Percentiles rank a stretch among this genome's conserved stretches.
Evolutionary conservation across 2,797 vertebrate species (phyloP).

Genomic region (Mus caroli): DNA sequence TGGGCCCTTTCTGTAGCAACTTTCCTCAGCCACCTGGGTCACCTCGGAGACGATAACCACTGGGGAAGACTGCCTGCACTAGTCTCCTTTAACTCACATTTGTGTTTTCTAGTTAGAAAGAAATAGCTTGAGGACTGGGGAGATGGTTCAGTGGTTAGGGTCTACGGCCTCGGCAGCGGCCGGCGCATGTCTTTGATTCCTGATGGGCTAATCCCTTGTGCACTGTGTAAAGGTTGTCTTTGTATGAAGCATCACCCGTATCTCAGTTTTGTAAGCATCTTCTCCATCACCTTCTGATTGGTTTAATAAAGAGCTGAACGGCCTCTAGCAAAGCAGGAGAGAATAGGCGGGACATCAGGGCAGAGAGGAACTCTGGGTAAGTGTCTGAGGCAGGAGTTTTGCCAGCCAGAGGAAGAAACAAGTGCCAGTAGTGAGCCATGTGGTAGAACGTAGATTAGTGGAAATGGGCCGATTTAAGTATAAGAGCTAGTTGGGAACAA

Average conservation of each 20-base stretch:
- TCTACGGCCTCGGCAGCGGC: fast-evolving
- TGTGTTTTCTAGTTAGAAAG: constrained; percentile 10
- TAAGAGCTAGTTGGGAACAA: background rate
- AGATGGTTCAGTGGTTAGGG: background rate
- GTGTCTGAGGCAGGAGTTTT: background rate
- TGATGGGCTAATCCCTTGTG: background rate
- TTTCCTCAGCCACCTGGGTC: background rate
- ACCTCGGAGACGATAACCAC: background rate
- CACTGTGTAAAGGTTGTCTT: background rate
- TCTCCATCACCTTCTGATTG: background rate
- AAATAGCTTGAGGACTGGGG: background rate
- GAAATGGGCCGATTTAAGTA: background rate
- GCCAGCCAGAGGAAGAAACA: background rate
- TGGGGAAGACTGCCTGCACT: fast-evolving
- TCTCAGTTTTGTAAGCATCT: background rate
- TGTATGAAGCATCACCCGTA: background rate
- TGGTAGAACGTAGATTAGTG: background rate
- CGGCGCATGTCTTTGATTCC: too few relatives aligned
- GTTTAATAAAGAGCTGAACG: background rate
- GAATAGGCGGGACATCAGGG: too few relatives aligned
- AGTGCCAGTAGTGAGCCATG: background rate
- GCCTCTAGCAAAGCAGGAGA: background rate
- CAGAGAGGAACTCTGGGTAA: background rate
- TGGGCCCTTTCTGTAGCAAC: background rate
- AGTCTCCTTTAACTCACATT: background rate